phyloP scores from a whole-genome alignment of 2,797 vertebrate genomes.

The Helarctos malayanus region DNA sequence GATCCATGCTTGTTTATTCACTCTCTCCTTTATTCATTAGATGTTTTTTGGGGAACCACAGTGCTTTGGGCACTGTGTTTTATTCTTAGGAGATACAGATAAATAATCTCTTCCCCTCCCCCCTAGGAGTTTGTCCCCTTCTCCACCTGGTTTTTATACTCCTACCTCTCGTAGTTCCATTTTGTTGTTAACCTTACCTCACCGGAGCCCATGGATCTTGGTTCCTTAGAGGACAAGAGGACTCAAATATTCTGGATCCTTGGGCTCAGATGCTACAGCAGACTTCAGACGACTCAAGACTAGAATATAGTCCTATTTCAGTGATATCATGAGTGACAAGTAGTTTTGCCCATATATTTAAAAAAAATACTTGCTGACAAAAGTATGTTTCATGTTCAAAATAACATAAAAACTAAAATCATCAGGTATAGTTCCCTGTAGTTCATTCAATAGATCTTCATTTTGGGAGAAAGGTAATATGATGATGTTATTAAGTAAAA shows the following conservation, averaged over 20 bases:
- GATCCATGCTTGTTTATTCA: background rate
- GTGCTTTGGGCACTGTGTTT: background rate
- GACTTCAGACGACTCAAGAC: background rate
- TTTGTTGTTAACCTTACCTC: background rate
- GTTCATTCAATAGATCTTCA: background rate
- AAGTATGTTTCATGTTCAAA: constrained; percentile 29
- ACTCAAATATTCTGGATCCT: background rate
- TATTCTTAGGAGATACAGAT: background rate
- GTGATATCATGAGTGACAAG: background rate
- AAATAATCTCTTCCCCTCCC: background rate
- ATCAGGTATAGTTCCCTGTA: background rate
- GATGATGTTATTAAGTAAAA: background rate
- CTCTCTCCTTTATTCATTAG: background rate
- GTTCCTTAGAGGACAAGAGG: background rate
- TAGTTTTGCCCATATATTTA: background rate
- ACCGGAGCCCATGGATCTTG: background rate
- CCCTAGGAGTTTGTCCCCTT: background rate
- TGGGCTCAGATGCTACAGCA: background rate
- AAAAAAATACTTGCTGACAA: background rate
- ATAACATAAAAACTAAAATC: constrained; percentile 1
- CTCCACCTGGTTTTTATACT: background rate
- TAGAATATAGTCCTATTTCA: background rate
- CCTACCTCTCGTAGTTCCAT: background rate
- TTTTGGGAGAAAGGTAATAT: background rate
- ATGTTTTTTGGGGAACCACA: background rate